Base-by-base conservation (phyloP, 2,888 invertebrate genomes). In the Malthinus flaveolus region DNA sequence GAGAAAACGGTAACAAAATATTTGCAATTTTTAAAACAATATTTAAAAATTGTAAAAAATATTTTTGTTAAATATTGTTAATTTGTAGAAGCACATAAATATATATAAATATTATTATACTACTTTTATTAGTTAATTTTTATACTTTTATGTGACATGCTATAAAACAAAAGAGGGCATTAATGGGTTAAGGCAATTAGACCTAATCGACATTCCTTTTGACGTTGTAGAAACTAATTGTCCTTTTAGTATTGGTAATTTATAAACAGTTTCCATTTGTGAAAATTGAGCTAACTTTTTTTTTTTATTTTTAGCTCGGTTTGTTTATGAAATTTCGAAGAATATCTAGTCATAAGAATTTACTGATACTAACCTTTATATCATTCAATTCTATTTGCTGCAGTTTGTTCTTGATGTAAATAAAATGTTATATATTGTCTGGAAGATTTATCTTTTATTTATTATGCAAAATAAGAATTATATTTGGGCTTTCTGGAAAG, bases 291-390 rank as follows among this genome's bases (percentile, higher is more conserved):
- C 39, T 39, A 39, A 23, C 46, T 35, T 32, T 36, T 45, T n/a
- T n/a, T 23, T 23, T 23, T 23, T 3, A 23, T 23, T 23, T 23
- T 23, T 23, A 23, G 23, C 23, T 23, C 23, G 23, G 23, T 23
- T 23, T 23, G 23, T 23, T 23, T 23, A 23, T 23, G 23, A 23
- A 23, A 23, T 23, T 42, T 42, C 23, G n/a, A 42, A 42, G 73
- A 70, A 71, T 74, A 72, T 77, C 77, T 77, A 77, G 77, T 77
- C 77, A 77, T 76, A 76, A 74, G 74, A 75, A 73, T 74, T 75
- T 76, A 73, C 75, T 75, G 74, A 74, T 71, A 72, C 70, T 72
- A 72, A 23, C 23, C 23, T 23, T 23, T 23, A 23, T 69, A 23
- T 69, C 71, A 68, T 62, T 57, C 65, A 66, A 66, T 70, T 71